These are phyloP conservation scores for Pardosa pseudoannulata DNA, from an alignment of 2,888 invertebrate genomes.

Conservation along the genomic window DNA sequence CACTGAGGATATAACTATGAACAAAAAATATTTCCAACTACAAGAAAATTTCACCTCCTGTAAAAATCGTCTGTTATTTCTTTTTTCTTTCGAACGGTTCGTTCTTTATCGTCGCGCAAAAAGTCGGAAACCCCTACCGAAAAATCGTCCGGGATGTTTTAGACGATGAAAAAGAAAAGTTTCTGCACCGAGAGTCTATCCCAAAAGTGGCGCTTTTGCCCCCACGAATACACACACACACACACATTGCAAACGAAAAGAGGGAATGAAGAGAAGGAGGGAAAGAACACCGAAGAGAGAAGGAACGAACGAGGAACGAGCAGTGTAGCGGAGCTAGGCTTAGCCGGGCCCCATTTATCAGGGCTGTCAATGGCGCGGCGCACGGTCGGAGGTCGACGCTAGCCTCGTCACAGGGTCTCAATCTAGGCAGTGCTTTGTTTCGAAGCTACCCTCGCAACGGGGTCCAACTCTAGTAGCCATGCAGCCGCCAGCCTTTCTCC, in stretches of 20 bases:
- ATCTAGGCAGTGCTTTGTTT: slow-evolving; percentile 68
- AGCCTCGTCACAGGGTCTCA: slow-evolving; percentile 67
- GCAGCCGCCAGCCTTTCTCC: slow-evolving; percentile 56
- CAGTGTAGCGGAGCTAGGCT: slow-evolving; percentile 67
- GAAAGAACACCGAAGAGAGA: slow-evolving; percentile 37
- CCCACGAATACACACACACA: slow-evolving; percentile 33
- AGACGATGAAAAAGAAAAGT: slow-evolving; percentile 65
- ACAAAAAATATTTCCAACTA: slow-evolving; percentile 9
- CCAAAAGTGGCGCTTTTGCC: slow-evolving; percentile 59
- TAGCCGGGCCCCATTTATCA: slow-evolving; percentile 69
- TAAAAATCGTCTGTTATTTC: slow-evolving; percentile 40
- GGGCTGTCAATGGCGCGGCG: slow-evolving; percentile 63
- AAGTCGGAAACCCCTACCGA: slow-evolving; percentile 61
- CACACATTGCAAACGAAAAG: slow-evolving; percentile 24
- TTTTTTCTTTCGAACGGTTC: slow-evolving; percentile 5
- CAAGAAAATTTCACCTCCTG: slow-evolving; percentile 36
- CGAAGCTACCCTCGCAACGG: slow-evolving; percentile 58
- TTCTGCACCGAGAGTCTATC: slow-evolving; percentile 43
- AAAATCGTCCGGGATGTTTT: slow-evolving; percentile 71
- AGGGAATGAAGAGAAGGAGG: slow-evolving; percentile 54
- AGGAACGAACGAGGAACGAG: slow-evolving; percentile 36
- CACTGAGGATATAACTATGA: not conserved
- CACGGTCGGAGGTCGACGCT: slow-evolving; percentile 56
- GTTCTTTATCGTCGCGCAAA: slow-evolving; percentile 60
- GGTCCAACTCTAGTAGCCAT: slow-evolving; percentile 68